Conservation (phyloP, 2,113 vertebrate species). For the Craseonycteris thonglongyai region DNA sequence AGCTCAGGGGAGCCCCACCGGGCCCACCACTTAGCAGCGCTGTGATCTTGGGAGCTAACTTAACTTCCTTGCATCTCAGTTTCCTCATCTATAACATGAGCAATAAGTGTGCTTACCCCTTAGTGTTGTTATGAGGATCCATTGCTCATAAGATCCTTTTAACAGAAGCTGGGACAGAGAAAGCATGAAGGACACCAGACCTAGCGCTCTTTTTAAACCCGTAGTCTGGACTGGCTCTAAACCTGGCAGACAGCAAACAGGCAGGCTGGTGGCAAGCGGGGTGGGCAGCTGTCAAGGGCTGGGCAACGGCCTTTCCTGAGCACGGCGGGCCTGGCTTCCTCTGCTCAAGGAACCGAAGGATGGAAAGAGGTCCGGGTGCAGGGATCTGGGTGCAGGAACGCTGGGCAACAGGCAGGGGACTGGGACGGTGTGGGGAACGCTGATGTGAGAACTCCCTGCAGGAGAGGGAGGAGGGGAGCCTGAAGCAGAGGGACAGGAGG, state of each 20-base stretch:
- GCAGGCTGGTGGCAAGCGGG: background rate
- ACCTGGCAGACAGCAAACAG: background rate
- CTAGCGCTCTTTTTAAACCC: background rate
- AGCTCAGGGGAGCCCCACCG: background rate
- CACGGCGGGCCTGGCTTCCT: background rate
- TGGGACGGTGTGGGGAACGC: too few species aligned
- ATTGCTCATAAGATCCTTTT: background rate
- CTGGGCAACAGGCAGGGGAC: accelerated
- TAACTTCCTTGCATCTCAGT: background rate
- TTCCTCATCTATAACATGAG: background rate
- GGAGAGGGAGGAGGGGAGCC: too few species aligned
- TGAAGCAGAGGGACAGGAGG: too few species aligned
- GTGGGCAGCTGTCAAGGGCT: background rate
- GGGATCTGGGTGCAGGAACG: background rate
- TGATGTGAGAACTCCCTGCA: background rate
- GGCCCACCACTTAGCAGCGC: background rate
- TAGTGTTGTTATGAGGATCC: background rate
- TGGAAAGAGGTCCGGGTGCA: background rate
- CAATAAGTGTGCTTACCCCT: background rate
- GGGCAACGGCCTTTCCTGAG: background rate
- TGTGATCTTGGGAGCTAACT: background rate
- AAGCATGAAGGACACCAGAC: background rate
- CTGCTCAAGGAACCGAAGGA: background rate
- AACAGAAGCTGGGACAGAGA: background rate
- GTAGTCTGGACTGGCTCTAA: background rate